Evolutionary conservation across 2,888 invertebrate species (phyloP).

Genomic region (Hypsopygia costalis): DNA sequence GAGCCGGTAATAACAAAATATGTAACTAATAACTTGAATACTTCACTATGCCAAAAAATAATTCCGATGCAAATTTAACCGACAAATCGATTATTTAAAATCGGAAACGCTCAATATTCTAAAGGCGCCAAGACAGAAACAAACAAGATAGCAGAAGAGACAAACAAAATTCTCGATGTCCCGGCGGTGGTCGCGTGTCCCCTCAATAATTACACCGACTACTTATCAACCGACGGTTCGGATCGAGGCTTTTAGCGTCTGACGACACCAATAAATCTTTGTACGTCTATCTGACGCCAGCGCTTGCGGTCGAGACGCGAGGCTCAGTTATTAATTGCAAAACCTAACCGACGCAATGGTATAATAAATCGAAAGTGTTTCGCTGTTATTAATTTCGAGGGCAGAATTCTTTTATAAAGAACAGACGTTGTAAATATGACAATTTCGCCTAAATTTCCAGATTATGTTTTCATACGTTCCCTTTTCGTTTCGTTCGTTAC

Average conservation of each 20-base stretch:
- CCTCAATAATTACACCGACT: constrained; percentile 64
- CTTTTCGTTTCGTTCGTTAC: too few species aligned
- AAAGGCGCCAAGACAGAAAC: not conserved
- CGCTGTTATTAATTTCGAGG: not conserved
- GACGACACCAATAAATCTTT: constrained; percentile 69
- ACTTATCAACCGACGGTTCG: constrained; percentile 56
- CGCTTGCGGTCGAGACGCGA: constrained; percentile 5
- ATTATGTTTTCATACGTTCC: too few species aligned
- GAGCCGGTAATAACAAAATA: too few species aligned
- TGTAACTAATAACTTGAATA: too few species aligned
- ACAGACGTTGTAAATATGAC: too few species aligned
- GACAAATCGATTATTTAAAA: not conserved
- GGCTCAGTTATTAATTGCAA: not conserved
- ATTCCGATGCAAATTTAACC: too few species aligned
- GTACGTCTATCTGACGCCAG: constrained; percentile 44
- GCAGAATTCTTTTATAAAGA: too few species aligned
- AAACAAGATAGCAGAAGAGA: constrained; percentile 1
- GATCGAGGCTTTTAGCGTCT: constrained; percentile 70
- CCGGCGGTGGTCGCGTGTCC: constrained; percentile 67
- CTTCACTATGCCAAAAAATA: too few species aligned
- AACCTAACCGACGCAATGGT: not conserved
- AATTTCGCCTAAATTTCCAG: too few species aligned
- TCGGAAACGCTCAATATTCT: not conserved
- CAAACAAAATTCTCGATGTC: constrained; percentile 3
- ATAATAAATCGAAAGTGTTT: not conserved